A percentile compares a stretch with the other conserved stretches of the same genome.
These are phyloP conservation scores for Himalopsyche kuldschensis DNA, from an alignment of 2,888 invertebrate species.

Conservation along the genomic window DNA sequence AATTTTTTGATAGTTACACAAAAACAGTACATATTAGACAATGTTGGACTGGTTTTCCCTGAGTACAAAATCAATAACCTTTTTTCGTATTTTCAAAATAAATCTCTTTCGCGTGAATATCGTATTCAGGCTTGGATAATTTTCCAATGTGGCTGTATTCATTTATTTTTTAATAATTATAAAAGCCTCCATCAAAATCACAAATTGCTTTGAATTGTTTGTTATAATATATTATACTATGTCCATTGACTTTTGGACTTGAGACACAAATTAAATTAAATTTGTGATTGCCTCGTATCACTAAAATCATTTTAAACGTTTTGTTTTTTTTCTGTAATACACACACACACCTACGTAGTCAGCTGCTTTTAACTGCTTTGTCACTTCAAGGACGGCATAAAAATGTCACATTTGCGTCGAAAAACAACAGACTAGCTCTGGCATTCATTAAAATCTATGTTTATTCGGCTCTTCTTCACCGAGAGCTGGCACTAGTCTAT, in stretches of 20 bases:
- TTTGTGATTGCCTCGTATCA: neutral
- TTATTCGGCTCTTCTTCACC: neutral
- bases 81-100: too few relatives aligned
- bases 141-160: too few relatives aligned
- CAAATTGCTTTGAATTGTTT: too few relatives aligned
- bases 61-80: too few relatives aligned
- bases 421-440: neutral
- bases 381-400: neutral
- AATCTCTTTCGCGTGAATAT: too few relatives aligned
- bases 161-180: too few relatives aligned
- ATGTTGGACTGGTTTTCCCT: too few relatives aligned
- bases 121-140: too few relatives aligned
- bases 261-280: neutral
- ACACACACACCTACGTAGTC: neutral
- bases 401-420: neutral
- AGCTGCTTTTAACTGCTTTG: neutral
- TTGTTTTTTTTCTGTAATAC: neutral
- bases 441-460: neutral
- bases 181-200: too few relatives aligned
- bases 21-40: too few relatives aligned
- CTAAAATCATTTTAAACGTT: neutral
- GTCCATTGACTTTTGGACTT: neutral
- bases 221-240: too few relatives aligned
- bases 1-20: too few relatives aligned
- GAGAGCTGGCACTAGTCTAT: neutral